phyloP scores from a whole-genome alignment of 2,888 invertebrate genomes.

The Merodon equestris region DNA sequence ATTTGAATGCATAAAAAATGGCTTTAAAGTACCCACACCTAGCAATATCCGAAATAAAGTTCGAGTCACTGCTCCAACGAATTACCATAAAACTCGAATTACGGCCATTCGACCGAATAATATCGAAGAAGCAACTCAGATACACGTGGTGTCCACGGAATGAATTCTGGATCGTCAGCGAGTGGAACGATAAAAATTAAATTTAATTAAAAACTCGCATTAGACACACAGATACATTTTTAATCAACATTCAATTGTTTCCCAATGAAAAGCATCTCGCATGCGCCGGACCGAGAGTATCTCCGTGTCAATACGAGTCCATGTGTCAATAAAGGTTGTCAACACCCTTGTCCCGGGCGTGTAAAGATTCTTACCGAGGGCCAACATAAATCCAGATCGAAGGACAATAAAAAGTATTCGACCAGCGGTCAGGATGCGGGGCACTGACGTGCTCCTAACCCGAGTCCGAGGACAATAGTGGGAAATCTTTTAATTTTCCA shows the following conservation, averaged over 20 bases:
- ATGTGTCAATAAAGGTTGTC: slow-evolving; percentile 65
- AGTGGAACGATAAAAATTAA: slow-evolving; percentile 26
- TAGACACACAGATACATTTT: slow-evolving; percentile 33
- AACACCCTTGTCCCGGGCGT: slow-evolving; percentile 54
- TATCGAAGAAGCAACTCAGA: slow-evolving; percentile 14
- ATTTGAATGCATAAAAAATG: slow-evolving; percentile 58
- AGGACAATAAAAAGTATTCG: slow-evolving; percentile 66
- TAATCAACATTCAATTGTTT: slow-evolving; percentile 48
- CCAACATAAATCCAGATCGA: slow-evolving; percentile 40
- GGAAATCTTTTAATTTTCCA: slow-evolving; percentile 68
- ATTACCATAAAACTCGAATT: slow-evolving; percentile 65
- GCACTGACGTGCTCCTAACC: background rate
- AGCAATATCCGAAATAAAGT: slow-evolving; percentile 50
- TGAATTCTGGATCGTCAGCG: slow-evolving; percentile 27
- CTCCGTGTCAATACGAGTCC: slow-evolving; percentile 37
- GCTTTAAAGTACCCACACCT: slow-evolving; percentile 59
- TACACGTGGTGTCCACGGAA: slow-evolving; percentile 9
- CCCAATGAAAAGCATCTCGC: slow-evolving; percentile 3
- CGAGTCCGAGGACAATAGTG: slow-evolving; percentile 34
- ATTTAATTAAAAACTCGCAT: slow-evolving; percentile 61
- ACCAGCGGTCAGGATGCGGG: slow-evolving; percentile 58
- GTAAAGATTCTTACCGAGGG: slow-evolving; percentile 29
- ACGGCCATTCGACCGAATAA: slow-evolving; percentile 46
- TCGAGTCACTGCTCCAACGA: slow-evolving; percentile 35
- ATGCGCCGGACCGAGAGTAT: slow-evolving; percentile 25